These are phyloP conservation scores for Oreochromis tanganicae DNA, from an alignment of 2,113 vertebrate genomes.

Conservation along the genomic window DNA sequence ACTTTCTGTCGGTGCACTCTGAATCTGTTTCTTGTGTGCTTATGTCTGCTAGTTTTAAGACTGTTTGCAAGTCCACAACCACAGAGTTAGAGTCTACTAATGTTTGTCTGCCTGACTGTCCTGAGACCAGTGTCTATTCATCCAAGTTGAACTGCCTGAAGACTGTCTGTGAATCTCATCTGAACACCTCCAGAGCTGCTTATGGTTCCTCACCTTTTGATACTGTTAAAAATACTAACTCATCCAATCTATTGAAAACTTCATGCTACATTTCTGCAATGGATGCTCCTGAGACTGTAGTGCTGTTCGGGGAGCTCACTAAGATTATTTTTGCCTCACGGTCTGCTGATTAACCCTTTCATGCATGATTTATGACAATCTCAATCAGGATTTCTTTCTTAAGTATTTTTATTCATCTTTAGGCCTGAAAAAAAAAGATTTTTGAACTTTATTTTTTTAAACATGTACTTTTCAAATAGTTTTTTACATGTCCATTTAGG, in stretches of 20 bases:
- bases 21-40: rapidly evolving
- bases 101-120: rapidly evolving
- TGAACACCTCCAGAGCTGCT: background rate
- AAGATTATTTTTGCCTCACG: background rate
- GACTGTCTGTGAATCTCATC: background rate
- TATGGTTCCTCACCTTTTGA: background rate
- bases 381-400: background rate
- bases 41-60: background rate
- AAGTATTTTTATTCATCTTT: background rate
- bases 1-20: rapidly evolving
- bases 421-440: rapidly evolving
- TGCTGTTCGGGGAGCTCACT: rapidly evolving
- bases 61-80: rapidly evolving
- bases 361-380: background rate
- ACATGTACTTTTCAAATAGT: rapidly evolving
- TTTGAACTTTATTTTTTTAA: background rate
- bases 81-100: rapidly evolving
- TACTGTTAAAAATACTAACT: background rate
- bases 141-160: background rate
- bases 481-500: background rate
- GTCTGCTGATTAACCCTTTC: background rate
- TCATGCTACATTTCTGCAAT: background rate
- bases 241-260: background rate
- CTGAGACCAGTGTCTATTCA: background rate
- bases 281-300: background rate